These are phyloP conservation scores for Araneus ventricosus DNA, from an alignment of 1,140 invertebrate genomes.

Conservation along the genomic window DNA sequence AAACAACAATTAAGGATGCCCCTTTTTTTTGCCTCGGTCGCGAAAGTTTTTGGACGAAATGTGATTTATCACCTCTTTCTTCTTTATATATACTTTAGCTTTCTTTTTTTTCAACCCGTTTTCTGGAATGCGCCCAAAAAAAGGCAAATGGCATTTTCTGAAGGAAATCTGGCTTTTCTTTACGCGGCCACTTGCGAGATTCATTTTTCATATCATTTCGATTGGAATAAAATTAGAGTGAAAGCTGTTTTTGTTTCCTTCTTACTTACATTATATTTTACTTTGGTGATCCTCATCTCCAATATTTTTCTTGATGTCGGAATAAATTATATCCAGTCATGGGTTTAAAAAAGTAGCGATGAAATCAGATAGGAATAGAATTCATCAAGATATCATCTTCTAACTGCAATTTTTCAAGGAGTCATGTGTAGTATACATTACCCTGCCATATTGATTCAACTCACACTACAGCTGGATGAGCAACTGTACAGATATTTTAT, in stretches of 20 bases:
- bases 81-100: not conserved
- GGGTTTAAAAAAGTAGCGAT: not conserved
- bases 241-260: not conserved
- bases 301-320: not conserved
- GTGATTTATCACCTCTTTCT: slow-evolving; percentile 23
- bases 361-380: no score
- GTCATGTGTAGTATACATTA: not conserved
- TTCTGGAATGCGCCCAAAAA: not conserved
- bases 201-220: slow-evolving; percentile 34
- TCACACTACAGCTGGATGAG: no score
- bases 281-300: not conserved
- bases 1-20: slow-evolving; percentile 11
- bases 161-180: slow-evolving; percentile 14
- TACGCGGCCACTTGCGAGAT: not conserved
- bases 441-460: not conserved
- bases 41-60: not conserved
- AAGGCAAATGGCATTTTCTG: slow-evolving; percentile 12
- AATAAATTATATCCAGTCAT: not conserved
- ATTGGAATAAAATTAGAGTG: slow-evolving; percentile 27
- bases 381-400: no score
- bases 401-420: no score
- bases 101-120: not conserved
- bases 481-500: no score
- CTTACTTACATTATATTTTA: not conserved
- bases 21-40: not conserved